Conservation (phyloP, 2,888 invertebrate species). For the Stenurella melanura region DNA sequence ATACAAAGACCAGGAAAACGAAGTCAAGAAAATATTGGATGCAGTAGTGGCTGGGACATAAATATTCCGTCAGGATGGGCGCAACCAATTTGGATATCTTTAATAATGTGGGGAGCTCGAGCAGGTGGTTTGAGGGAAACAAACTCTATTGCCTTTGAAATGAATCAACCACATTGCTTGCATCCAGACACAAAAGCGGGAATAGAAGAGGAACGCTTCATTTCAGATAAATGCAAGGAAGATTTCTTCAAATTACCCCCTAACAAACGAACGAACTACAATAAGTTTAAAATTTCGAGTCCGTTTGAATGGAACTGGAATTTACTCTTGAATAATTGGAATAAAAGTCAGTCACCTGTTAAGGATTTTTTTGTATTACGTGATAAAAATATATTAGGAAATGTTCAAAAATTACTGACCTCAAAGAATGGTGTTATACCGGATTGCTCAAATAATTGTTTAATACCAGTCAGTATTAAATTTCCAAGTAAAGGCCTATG, state of each 20-base stretch:
- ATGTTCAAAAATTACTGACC: constrained; percentile 70
- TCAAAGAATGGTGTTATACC: constrained; percentile 39
- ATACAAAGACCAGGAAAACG: constrained; percentile 85
- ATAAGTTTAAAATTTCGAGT: constrained; percentile 83
- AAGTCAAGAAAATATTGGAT: constrained; percentile 69
- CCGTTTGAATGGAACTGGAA: constrained; percentile 89
- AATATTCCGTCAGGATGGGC: constrained; percentile 90
- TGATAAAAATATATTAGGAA: constrained; percentile 75
- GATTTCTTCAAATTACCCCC: constrained; percentile 87
- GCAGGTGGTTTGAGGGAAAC: constrained; percentile 88
- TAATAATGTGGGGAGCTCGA: constrained; percentile 87
- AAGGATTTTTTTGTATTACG: constrained; percentile 79
- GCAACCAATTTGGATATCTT: constrained; percentile 88
- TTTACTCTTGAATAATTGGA: constrained; percentile 82
- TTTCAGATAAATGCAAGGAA: constrained; percentile 74
- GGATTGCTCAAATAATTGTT: constrained; percentile 70
- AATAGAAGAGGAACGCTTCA: constrained; percentile 75
- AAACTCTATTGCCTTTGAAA: constrained; percentile 82
- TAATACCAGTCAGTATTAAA: constrained; percentile 82
- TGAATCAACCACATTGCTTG: constrained; percentile 74
- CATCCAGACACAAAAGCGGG: constrained; percentile 88
- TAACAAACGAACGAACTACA: constrained; percentile 89
- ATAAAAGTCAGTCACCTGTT: constrained; percentile 73
- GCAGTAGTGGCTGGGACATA: constrained; percentile 90
- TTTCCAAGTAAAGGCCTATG: constrained; percentile 80